Conservation (phyloP, 1,140 invertebrate species). For the Protaetia brevitarsis region DNA sequence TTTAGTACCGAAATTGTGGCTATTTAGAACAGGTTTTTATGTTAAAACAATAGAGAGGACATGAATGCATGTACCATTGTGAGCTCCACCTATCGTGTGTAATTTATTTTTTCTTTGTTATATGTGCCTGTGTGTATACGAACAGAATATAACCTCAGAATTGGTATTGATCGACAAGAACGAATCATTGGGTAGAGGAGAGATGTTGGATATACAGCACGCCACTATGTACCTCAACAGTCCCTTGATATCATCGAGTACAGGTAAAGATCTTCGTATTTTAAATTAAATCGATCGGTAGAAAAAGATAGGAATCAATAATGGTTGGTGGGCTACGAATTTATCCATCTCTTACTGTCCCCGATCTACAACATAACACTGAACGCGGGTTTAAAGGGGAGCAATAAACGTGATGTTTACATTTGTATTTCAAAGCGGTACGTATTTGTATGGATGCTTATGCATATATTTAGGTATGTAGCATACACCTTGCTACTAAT, state of each 20-base stretch:
- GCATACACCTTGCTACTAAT: neutral
- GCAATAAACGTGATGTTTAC: slow-evolving; percentile 1
- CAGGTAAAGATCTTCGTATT: slow-evolving; percentile 25
- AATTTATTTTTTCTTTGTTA: neutral
- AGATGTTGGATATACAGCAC: slow-evolving; percentile 32
- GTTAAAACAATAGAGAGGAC: neutral
- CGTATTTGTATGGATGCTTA: neutral
- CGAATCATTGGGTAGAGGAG: slow-evolving; percentile 28
- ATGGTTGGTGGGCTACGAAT: neutral
- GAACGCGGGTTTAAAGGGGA: neutral
- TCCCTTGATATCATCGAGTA: slow-evolving; percentile 28
- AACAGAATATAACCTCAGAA: slow-evolving; percentile 26
- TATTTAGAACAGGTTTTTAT: neutral
- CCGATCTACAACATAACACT: slow-evolving; percentile 12
- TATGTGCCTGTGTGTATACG: neutral
- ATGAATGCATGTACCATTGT: neutral
- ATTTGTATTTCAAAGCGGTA: slow-evolving; percentile 8
- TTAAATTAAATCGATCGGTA: slow-evolving; percentile 4
- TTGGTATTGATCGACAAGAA: slow-evolving; percentile 34
- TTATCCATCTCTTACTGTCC: neutral
- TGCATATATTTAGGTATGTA: too few species aligned
- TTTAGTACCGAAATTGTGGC: neutral
- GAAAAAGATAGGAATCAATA: neutral
- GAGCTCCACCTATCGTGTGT: neutral
- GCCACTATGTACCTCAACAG: slow-evolving; percentile 31